phyloP scores from a whole-genome alignment of 92 coral and sea anemone species.

The Phenganax subtilis region DNA sequence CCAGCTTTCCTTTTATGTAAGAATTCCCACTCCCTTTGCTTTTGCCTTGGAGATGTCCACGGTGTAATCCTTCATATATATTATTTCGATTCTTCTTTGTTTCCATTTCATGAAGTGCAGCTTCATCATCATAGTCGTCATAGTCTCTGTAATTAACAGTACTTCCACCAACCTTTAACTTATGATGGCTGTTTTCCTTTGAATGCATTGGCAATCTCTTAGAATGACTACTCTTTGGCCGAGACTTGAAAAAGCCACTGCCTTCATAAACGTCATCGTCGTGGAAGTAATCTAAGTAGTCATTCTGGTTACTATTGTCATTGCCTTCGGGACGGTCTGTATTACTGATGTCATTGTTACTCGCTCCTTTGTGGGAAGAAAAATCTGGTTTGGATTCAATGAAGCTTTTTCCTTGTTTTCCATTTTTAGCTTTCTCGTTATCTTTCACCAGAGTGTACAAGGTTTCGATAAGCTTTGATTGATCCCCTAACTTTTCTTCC shows the following conservation, averaged over 20 bases:
- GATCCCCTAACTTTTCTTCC: background rate
- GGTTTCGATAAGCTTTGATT: conserved; percentile 30
- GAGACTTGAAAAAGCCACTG: background rate
- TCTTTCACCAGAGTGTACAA: conserved; percentile 14
- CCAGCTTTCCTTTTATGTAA: background rate
- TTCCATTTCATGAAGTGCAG: background rate
- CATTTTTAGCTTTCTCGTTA: background rate
- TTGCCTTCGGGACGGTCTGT: background rate
- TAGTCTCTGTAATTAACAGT: background rate
- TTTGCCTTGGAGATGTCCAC: too few relatives aligned
- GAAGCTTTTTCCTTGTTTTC: background rate
- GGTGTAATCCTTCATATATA: background rate
- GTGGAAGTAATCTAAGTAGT: background rate
- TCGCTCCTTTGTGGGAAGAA: background rate
- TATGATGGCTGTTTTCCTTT: background rate
- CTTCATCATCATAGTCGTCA: background rate
- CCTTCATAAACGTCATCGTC: background rate
- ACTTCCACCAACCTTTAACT: background rate
- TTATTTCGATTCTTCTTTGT: conserved; percentile 3
- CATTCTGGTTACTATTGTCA: background rate
- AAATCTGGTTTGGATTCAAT: background rate
- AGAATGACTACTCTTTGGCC: background rate
- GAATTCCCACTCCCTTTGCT: too few relatives aligned
- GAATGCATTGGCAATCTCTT: background rate
- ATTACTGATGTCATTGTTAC: background rate